These are phyloP conservation scores for Sminthurides bifidus DNA, from an alignment of 1,140 invertebrate genomes.

Conservation along the genomic window DNA sequence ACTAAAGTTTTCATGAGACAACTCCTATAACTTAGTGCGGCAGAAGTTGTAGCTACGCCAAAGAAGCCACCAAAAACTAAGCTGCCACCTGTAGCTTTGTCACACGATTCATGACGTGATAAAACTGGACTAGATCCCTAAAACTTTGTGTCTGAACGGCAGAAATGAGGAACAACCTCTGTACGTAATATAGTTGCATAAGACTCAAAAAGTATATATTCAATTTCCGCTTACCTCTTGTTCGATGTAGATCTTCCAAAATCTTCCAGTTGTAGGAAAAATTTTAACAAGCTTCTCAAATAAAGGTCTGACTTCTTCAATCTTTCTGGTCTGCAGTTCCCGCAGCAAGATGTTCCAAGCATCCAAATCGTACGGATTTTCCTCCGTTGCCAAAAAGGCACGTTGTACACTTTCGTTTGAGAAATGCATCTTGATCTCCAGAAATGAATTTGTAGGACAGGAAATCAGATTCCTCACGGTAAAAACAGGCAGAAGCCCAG, in stretches of 20 bases:
- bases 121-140: no score
- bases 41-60: no score
- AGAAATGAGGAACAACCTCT: no score
- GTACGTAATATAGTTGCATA: no score
- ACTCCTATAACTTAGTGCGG: no score
- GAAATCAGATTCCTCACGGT: not conserved
- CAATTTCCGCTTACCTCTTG: conserved; percentile 70
- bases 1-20: no score
- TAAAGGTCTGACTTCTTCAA: conserved; percentile 77
- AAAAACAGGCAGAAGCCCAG: not conserved
- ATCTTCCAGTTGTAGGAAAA: conserved; percentile 90
- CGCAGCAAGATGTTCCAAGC: conserved; percentile 90
- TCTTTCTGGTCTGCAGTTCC: conserved; percentile 79
- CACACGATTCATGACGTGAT: no score
- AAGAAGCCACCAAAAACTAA: no score
- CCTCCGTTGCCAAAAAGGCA: conserved; percentile 47
- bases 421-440: conserved; percentile 17
- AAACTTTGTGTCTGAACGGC: no score
- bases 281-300: conserved; percentile 87
- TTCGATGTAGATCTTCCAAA: conserved; percentile 99
- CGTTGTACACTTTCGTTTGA: conserved; percentile 30
- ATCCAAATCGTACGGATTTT: conserved; percentile 83
- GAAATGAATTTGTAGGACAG: not conserved
- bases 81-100: no score
- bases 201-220: no score